Evolutionary conservation across 1,140 invertebrate species (phyloP).

Genomic region (Lucilia sericata): DNA sequence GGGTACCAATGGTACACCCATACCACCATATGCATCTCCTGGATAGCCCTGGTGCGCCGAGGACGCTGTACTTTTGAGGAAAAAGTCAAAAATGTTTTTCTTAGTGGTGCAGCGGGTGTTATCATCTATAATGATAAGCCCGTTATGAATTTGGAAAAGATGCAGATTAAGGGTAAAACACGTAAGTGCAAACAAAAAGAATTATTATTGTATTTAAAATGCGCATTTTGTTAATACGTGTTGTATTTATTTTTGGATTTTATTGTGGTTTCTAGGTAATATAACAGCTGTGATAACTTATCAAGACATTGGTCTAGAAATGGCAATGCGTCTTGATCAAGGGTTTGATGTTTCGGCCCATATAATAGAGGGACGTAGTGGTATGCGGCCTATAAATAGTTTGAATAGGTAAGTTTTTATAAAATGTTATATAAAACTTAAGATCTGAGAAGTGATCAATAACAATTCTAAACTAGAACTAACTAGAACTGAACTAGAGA

Average conservation of each 20-base stretch:
- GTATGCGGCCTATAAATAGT: constrained; percentile 72
- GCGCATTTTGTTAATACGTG: background rate
- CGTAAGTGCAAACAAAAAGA: constrained; percentile 69
- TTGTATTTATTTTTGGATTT: constrained; percentile 46
- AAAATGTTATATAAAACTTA: background rate
- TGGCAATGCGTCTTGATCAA: constrained; percentile 77
- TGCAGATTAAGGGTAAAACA: constrained; percentile 75
- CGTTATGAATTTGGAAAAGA: constrained; percentile 75
- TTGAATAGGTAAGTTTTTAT: constrained; percentile 56
- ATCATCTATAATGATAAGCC: constrained; percentile 82
- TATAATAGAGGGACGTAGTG: constrained; percentile 74
- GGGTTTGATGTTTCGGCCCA: constrained; percentile 76
- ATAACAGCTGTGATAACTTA: constrained; percentile 84
- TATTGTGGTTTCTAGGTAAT: constrained; percentile 71
- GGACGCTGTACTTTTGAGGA: constrained; percentile 81
- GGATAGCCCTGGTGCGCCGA: constrained; percentile 81
- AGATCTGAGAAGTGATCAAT: no score
- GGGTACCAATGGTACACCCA: constrained; percentile 68
- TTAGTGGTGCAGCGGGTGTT: constrained; percentile 77
- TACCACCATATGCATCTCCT: constrained; percentile 72
- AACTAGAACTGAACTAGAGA: background rate
- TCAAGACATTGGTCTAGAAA: constrained; percentile 77
- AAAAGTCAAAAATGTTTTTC: constrained; percentile 79
- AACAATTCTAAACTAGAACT: background rate
- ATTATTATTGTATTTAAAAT: background rate